Evolutionary conservation across 2,888 invertebrate species (phyloP).

Genomic region (Eupithecia abbreviata): DNA sequence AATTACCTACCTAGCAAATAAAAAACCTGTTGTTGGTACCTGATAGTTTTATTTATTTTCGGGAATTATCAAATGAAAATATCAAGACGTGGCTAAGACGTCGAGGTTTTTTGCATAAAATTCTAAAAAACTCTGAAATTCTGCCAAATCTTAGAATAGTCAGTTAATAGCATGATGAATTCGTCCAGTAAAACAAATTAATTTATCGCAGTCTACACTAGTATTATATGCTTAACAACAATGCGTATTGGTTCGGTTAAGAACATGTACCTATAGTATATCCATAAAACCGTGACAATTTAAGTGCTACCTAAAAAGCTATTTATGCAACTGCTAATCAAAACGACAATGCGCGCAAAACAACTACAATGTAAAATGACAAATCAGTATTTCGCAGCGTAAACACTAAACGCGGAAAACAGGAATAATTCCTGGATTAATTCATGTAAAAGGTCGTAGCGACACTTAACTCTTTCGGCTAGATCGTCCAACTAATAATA

Average conservation of each 20-base stretch:
- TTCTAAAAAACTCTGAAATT: slow-evolving; percentile 57
- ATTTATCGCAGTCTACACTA: slow-evolving; percentile 30
- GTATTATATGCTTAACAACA: slow-evolving; percentile 3
- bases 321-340: not conserved
- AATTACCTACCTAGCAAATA: not conserved
- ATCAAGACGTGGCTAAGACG: not conserved
- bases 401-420: slow-evolving; percentile 60
- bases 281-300: not conserved
- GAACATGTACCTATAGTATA: not conserved
- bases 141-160: slow-evolving; percentile 61
- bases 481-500: slow-evolving; percentile 84
- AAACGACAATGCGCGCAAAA: not conserved
- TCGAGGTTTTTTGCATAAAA: slow-evolving; percentile 2
- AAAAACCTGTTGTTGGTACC: too few species aligned
- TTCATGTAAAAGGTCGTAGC: slow-evolving; percentile 70
- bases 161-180: slow-evolving; percentile 47
- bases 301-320: not conserved
- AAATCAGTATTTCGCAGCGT: slow-evolving; percentile 44
- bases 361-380: slow-evolving; percentile 46
- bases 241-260: not conserved
- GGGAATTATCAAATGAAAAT: not conserved
- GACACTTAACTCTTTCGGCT: slow-evolving; percentile 81
- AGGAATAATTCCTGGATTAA: slow-evolving; percentile 63
- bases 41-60: not conserved
- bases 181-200: slow-evolving; percentile 43